Conservation (phyloP, 2,113 vertebrate species). For the Gallinago media region DNA sequence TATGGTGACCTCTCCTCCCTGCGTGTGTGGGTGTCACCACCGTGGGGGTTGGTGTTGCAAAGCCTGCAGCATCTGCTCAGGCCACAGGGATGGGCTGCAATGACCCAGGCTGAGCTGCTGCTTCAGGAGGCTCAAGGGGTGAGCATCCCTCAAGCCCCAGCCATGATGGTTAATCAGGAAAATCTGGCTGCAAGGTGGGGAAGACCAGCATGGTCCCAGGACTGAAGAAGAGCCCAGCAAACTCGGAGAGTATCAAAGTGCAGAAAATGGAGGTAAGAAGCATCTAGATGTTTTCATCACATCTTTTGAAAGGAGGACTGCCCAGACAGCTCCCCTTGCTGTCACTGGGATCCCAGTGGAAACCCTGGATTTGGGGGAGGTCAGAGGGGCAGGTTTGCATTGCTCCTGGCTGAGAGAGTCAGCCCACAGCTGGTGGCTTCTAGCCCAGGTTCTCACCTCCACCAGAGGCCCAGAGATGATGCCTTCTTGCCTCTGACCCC, state of each 20-base stretch:
- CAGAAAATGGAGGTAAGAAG: neutral
- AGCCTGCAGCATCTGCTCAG: neutral
- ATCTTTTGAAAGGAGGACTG: neutral
- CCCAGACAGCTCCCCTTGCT: neutral
- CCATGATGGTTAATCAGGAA: fast-evolving
- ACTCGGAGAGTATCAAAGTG: neutral
- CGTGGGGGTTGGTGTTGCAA: neutral
- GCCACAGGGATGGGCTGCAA: neutral
- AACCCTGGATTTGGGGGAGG: neutral
- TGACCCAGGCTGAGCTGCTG: neutral
- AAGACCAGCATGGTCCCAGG: fast-evolving
- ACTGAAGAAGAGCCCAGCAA: neutral
- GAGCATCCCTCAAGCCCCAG: neutral
- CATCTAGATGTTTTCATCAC: fast-evolving
- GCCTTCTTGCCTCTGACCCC: neutral
- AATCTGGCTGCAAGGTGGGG: neutral
- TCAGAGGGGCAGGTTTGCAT: neutral
- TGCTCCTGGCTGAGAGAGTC: neutral
- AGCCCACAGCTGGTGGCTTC: fast-evolving
- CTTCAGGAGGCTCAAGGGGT: neutral
- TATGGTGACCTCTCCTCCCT: neutral
- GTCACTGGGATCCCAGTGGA: too few relatives aligned
- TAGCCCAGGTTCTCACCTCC: neutral
- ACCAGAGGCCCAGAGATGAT: neutral
- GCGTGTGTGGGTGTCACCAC: fast-evolving